Base-by-base conservation (phyloP, 2,888 invertebrate genomes). In the Lasioglossum leucozonium region DNA sequence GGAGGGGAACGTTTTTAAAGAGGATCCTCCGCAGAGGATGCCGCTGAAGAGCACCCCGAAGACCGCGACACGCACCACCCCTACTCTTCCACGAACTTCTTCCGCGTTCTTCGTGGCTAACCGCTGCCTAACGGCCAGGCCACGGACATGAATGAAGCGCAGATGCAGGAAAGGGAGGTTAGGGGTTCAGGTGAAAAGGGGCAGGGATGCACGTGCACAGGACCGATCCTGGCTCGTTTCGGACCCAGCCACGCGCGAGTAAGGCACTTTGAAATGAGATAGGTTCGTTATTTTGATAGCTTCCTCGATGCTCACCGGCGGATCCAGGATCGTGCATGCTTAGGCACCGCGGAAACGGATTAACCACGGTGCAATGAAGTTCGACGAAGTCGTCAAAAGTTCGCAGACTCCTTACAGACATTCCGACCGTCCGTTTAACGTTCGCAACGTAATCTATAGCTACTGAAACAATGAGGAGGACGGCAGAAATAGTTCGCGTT, bases 271-370 rank as follows among this genome's bases (percentile, higher is more conserved):
- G 87, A 92, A 92, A 93, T 92, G 91, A 92, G 92, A 91, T 91
- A 89, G 91, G 90, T 92, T 94, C 93, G 91, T 94, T 94, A 94
- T 93, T 94, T 93, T 92, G 94, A 94, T 94, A 93, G 93, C 91
- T 87, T 90, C 82, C 91, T 88, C 86, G 69, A 72, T 85, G 74
- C 81, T 72, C 82, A 65, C 4, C 30, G 82, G 71, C 74, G 83
- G 78, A 76, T 85, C 79, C 58, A 77, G 22, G 81, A 72, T 71
- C 77, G 62, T 71, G 76, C 40, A 58, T 55, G 77, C 77, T 30
- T 47, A 44, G 47, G 62, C 81, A 85, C 72, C 74, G 55, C 71
- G 47, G 69, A 62, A 79, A 85, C 85, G 69, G 81, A 89, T 89
- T 82, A 79, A 89, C 72, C 76, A 73, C 58, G 73, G 44, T 58